phyloP scores from a whole-genome alignment of 1,140 invertebrate genomes.

The Drosophila prosaltans region DNA sequence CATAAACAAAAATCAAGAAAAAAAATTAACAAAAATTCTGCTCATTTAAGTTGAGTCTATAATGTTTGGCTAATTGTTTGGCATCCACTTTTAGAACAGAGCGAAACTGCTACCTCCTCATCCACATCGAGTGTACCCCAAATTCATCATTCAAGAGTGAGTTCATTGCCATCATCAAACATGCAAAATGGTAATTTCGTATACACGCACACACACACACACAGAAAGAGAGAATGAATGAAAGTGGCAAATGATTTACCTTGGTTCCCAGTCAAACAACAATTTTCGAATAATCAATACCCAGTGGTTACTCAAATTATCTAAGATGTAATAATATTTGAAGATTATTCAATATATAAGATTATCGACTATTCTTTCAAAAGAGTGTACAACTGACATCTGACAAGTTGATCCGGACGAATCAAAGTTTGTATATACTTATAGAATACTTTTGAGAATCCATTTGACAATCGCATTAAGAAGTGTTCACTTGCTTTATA shows the following conservation, averaged over 20 bases:
- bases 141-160: constrained; percentile 23
- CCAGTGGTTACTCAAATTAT: neutral
- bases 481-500: too few relatives aligned
- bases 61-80: constrained; percentile 55
- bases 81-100: constrained; percentile 14
- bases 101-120: neutral
- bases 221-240: constrained; percentile 28
- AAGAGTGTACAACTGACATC: too few relatives aligned
- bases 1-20: constrained; percentile 16
- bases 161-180: constrained; percentile 67
- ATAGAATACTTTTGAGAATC: too few relatives aligned
- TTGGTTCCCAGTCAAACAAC: constrained; percentile 35
- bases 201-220: constrained; percentile 21
- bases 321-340: neutral
- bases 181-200: constrained; percentile 73
- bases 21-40: constrained; percentile 9
- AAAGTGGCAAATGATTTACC: constrained; percentile 65
- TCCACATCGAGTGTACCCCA: neutral
- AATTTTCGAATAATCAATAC: constrained; percentile 7
- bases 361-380: too few relatives aligned
- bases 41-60: constrained; percentile 20
- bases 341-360: neutral
- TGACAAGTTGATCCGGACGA: too few relatives aligned
- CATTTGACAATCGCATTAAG: too few relatives aligned
- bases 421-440: too few relatives aligned